These are phyloP conservation scores for Phrynocephalus guinanensis DNA, from an alignment of 2,797 vertebrate genomes.

Conservation along the genomic window DNA sequence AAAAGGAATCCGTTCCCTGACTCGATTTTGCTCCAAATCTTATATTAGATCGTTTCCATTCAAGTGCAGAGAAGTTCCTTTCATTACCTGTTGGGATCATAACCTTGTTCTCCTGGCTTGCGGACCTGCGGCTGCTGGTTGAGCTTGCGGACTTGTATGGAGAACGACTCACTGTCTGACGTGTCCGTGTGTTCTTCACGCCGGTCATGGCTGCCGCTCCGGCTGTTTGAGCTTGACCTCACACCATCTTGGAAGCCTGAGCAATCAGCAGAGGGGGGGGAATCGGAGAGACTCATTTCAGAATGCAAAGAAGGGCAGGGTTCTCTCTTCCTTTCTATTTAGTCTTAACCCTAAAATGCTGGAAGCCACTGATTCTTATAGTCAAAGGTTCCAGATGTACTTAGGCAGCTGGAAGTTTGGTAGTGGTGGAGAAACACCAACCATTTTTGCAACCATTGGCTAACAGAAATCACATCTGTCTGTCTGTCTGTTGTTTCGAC, in stretches of 20 bases:
- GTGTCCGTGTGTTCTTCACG: slow-evolving; percentile 89
- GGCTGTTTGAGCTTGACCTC: slow-evolving; percentile 89
- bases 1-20: no score
- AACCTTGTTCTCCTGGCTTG: slow-evolving; percentile 78
- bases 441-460: no score
- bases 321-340: neutral
- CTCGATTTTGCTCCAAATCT: neutral
- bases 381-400: no score
- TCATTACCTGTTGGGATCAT: slow-evolving; percentile 89
- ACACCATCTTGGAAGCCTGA: slow-evolving; percentile 75
- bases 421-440: no score
- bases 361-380: no score
- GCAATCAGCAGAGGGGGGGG: neutral
- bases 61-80: neutral
- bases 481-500: no score
- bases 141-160: slow-evolving; percentile 84
- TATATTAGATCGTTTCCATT: neutral
- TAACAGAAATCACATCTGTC: no score
- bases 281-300: neutral
- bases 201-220: slow-evolving; percentile 89
- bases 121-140: slow-evolving; percentile 87
- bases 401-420: no score
- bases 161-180: slow-evolving; percentile 89
- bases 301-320: neutral
- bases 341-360: no score